A percentile compares a stretch with the other conserved stretches of the same genome.
These are phyloP conservation scores for Odontocerum albicorne DNA, from an alignment of 2,888 invertebrate species.

Conservation along the genomic window DNA sequence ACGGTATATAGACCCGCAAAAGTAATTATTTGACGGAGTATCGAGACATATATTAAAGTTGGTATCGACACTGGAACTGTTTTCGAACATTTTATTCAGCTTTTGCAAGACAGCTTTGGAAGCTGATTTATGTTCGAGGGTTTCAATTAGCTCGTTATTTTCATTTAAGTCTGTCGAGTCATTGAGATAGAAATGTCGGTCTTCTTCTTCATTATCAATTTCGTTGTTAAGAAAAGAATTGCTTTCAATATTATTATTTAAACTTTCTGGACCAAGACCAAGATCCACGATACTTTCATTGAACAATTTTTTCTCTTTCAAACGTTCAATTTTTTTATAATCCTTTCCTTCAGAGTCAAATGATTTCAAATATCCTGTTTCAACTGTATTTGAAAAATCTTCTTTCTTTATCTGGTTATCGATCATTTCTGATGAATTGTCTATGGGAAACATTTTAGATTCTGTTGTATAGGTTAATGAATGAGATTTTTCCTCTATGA, in stretches of 20 bases:
- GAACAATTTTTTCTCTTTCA: not conserved
- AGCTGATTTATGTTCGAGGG: slow-evolving; percentile 41
- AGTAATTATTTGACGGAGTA: slow-evolving; percentile 25
- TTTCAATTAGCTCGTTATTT: slow-evolving; percentile 6
- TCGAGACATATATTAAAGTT: slow-evolving; percentile 38
- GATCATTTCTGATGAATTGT: slow-evolving; percentile 19
- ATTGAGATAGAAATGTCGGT: slow-evolving; percentile 13
- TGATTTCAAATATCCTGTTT: slow-evolving; percentile 6
- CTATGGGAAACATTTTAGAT: slow-evolving; percentile 28
- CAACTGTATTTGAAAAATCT: not conserved
- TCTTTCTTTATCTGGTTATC: slow-evolving; percentile 8
- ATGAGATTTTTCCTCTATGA: slow-evolving; percentile 33
- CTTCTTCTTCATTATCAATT: not conserved
- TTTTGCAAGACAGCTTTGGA: slow-evolving; percentile 51
- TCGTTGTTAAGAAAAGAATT: not conserved
- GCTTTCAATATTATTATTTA: slow-evolving; percentile 5
- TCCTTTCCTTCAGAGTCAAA: slow-evolving; percentile 8
- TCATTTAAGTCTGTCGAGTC: slow-evolving; percentile 11
- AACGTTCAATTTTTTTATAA: not conserved
- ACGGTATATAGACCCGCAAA: slow-evolving; percentile 29
- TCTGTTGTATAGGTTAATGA: slow-evolving; percentile 33
- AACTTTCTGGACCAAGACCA: not conserved
- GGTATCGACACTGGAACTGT: slow-evolving; percentile 42
- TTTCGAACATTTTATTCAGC: slow-evolving; percentile 52
- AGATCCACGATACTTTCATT: not conserved